Evolutionary conservation across 2,888 invertebrate species (phyloP), one percentile per base, ranked within the genome.

Genomic region (Euphydryas editha): DNA sequence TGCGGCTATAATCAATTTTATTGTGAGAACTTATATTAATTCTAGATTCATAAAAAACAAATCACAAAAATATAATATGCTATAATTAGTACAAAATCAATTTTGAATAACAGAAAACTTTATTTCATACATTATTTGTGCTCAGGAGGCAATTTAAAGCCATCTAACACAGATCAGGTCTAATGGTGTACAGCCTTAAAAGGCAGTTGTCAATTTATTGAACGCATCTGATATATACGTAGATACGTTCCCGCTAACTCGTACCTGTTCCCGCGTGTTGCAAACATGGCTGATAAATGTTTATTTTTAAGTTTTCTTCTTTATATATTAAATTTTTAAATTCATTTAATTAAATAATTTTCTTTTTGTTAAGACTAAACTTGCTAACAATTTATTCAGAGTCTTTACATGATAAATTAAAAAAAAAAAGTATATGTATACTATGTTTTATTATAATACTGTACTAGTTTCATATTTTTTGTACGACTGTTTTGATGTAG

Each of bases 151-250:
- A 63, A 63, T 59, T 42, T 51, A 49, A 51, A 51, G 15, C 36
- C 63, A 55, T 70, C 70, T 70, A 70, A 68, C 55, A 62, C 62
- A 63, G 54, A 56, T 30, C 36, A 30, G 30, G 54, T 17, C 54
- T 62, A 63, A 66, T 61, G 66, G 61, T 60, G 49, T 24, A 62
- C 49, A 39, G 68, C 90, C 89, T 70, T 90, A 88, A 87, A 91
- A 74, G 90, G 90, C 72, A 67, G 83, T 83, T 88, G 90, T 91
- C 90, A 91, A 91, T 91, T 90, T 90, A 89, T 87, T 84, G 87
- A 83, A 82, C 84, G 81, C 83, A 84, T 76, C 62, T 65, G 62
- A 63, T 66, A 15, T 51, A 21, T 36, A 54, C n/a, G 54, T 54
- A 17, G n/a, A 30, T 36, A 51, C 36, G 59, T 67, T 67, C 63